Conservation (phyloP, 2,113 vertebrate species). For the Sapajus apella region DNA sequence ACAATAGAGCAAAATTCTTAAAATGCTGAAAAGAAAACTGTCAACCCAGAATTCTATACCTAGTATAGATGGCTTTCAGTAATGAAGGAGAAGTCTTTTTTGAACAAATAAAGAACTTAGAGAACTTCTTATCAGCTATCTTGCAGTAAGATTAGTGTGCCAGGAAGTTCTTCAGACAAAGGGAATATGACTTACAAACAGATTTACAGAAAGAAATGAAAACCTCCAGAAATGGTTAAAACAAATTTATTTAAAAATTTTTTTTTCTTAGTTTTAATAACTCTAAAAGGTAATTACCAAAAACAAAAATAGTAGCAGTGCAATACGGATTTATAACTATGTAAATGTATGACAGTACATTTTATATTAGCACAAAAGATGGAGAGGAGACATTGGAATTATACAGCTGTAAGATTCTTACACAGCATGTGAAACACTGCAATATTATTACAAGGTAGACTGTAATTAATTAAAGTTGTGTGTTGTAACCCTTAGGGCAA, state of each 20-base stretch:
- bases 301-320: neutral
- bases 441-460: neutral
- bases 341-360: neutral
- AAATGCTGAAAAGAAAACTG: neutral
- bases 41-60: neutral
- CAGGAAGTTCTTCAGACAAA: neutral
- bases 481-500: neutral
- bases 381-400: fast-evolving
- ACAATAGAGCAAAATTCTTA: neutral
- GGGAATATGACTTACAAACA: neutral
- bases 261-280: neutral
- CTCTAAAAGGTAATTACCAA: neutral
- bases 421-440: fast-evolving
- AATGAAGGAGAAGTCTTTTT: neutral
- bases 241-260: neutral
- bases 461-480: no score
- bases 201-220: neutral
- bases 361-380: neutral
- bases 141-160: neutral
- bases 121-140: neutral
- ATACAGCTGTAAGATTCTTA: fast-evolving
- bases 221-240: neutral
- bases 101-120: neutral
- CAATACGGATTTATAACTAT: neutral
- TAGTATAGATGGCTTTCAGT: neutral